Evolutionary conservation across 1,140 invertebrate species (phyloP), one percentile per base, ranked within the genome.

Genomic region (Formica exsecta): DNA sequence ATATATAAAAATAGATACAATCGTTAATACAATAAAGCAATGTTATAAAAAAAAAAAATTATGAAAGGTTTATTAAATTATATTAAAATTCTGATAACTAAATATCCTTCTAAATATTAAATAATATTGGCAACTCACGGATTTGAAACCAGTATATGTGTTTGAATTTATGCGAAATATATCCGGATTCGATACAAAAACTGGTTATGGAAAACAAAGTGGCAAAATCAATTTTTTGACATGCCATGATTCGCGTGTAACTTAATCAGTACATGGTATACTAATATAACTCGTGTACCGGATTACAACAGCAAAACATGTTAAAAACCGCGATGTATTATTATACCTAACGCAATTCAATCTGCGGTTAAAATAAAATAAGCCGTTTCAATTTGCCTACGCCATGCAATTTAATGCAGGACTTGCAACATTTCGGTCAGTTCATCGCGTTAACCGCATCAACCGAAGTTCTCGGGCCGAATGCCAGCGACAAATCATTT

Each of bases 391-490:
- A 83, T 83, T 83, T 74, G 54, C 57, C 54, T 83, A 83, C 61
- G 51, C 25, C n/a, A 38, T 59, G 79, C 29, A 74, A 74, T 83
- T 73, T 74, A 83, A 83, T 74, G 61, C 38, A 25, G 54, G 38
- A 83, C 41, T 83, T 73, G 68, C 68, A 83, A 74, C 79, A 83
- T 73, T 83, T 83, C 79, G 25, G 68, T 83, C 79, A 83, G 79
- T 83, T 83, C 79, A 83, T 83, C 68, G 79, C 68, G 79, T 83
- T 83, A 83, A 83, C 79, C 79, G 79, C 79, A 83, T 83, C 79
- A 83, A 83, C 79, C 79, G 29, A 74, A 61, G 57, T 83, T 48
- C 79, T 83, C 79, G 79, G 79, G 68, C 68, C 68, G 38, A 83
- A 74, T 74, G 79, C 79, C 68, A 83, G 68, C 79, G 68, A 83